These are phyloP conservation scores for Henicopernis longicauda DNA, from an alignment of 2,113 vertebrate species.

Conservation along the genomic window DNA sequence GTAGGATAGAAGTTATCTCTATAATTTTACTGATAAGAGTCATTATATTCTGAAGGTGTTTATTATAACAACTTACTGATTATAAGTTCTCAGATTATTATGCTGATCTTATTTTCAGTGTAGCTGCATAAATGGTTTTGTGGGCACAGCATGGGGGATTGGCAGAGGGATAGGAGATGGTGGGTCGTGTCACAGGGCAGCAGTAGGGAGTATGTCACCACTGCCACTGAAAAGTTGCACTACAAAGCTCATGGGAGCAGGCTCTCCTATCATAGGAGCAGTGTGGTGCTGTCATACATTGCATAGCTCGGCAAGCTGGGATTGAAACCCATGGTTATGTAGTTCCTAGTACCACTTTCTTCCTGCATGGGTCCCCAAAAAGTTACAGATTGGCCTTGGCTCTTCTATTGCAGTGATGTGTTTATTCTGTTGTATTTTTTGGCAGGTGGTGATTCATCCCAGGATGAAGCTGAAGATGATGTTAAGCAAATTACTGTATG, in stretches of 20 bases:
- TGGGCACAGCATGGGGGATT: not conserved
- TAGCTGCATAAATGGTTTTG: not conserved
- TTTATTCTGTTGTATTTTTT: not conserved
- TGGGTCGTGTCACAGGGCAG: not conserved
- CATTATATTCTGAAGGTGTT: not conserved
- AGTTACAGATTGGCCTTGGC: not conserved
- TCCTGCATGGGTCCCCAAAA: not conserved
- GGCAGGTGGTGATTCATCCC: conserved; percentile 93
- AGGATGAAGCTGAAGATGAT: conserved; percentile 96
- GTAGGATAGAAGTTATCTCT: not conserved
- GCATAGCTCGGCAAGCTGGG: not conserved
- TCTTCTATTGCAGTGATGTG: not conserved
- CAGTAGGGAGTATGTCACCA: not conserved
- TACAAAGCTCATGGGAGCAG: not conserved
- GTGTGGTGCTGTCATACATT: not conserved
- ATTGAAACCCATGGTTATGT: not conserved
- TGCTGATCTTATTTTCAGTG: not conserved
- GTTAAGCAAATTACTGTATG: conserved; percentile 94
- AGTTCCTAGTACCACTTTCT: not conserved
- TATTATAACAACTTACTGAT: not conserved
- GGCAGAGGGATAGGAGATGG: not conserved
- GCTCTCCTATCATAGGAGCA: not conserved
- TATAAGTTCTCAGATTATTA: not conserved
- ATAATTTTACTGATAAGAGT: not conserved
- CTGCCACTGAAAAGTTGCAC: not conserved